Percentiles rank a stretch among this genome's conserved stretches.
phyloP scores from a whole-genome alignment of 2,113 vertebrate genomes.

The Camarhynchus parvulus region DNA sequence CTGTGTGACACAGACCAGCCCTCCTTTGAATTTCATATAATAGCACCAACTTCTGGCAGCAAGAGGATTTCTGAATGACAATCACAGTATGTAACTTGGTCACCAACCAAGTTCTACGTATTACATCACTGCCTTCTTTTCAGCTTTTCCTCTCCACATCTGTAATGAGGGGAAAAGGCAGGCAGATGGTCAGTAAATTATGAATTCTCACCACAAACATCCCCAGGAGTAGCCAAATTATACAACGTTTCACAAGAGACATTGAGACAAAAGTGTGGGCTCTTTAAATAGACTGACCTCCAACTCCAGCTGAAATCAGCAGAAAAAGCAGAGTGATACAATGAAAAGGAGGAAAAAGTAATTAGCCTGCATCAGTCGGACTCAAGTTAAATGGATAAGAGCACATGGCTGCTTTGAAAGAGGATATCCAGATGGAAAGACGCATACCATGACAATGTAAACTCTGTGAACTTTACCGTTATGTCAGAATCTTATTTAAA shows the following conservation, averaged over 20 bases:
- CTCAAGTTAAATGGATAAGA: slow-evolving; percentile 12
- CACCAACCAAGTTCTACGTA: neutral
- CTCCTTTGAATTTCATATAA: neutral
- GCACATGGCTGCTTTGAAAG: slow-evolving; percentile 24
- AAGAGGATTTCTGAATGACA: neutral
- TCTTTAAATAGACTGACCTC: slow-evolving; percentile 59
- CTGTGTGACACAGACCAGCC: neutral
- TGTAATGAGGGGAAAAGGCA: neutral
- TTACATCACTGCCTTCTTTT: neutral
- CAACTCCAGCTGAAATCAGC: slow-evolving; percentile 66
- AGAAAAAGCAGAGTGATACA: slow-evolving; percentile 27
- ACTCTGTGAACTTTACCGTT: slow-evolving; percentile 7
- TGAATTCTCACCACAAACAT: neutral
- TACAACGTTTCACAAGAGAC: slow-evolving; percentile 28
- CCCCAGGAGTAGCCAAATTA: slow-evolving; percentile 32
- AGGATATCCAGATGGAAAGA: neutral
- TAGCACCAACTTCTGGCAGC: neutral
- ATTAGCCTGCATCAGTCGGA: slow-evolving; percentile 49
- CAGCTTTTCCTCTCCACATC: neutral
- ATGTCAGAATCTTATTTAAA: neutral
- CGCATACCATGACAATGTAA: neutral
- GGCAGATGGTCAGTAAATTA: slow-evolving; percentile 34
- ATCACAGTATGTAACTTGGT: neutral
- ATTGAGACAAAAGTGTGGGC: neutral
- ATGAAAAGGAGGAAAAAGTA: neutral